phyloP scores from a whole-genome alignment of 2,888 invertebrate genomes.

The Oligia latruncula region DNA sequence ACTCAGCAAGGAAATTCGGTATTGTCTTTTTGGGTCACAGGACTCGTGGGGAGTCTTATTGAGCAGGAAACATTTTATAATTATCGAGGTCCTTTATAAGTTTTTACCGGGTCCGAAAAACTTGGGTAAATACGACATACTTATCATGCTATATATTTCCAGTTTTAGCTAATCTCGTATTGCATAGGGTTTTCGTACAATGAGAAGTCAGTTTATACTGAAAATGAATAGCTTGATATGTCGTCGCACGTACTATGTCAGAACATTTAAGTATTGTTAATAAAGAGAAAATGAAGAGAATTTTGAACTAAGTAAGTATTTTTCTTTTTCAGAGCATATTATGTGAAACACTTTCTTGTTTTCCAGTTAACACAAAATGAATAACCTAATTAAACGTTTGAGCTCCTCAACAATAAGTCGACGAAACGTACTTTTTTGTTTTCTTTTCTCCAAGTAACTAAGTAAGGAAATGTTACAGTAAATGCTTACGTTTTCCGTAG shows the following conservation, averaged over 20 bases:
- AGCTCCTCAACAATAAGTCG: background rate
- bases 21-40: constrained; percentile 55
- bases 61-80: constrained; percentile 54
- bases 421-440: background rate
- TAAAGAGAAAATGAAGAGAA: background rate
- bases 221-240: background rate
- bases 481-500: constrained; percentile 13
- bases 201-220: background rate
- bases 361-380: constrained; percentile 1
- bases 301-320: background rate
- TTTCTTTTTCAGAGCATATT: background rate
- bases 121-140: background rate
- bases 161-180: background rate
- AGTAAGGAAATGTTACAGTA: background rate
- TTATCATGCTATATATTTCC: background rate
- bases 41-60: constrained; percentile 43
- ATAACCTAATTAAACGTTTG: background rate
- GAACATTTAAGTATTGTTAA: background rate
- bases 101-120: constrained; percentile 12
- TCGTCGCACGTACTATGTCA: background rate
- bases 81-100: constrained; percentile 40
- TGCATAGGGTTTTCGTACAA: background rate
- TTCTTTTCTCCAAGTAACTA: background rate
- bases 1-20: constrained; percentile 49
- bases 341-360: background rate